These are phyloP conservation scores for Nixonia krombeini DNA, from an alignment of 1,140 invertebrate species.

Conservation along the genomic window DNA sequence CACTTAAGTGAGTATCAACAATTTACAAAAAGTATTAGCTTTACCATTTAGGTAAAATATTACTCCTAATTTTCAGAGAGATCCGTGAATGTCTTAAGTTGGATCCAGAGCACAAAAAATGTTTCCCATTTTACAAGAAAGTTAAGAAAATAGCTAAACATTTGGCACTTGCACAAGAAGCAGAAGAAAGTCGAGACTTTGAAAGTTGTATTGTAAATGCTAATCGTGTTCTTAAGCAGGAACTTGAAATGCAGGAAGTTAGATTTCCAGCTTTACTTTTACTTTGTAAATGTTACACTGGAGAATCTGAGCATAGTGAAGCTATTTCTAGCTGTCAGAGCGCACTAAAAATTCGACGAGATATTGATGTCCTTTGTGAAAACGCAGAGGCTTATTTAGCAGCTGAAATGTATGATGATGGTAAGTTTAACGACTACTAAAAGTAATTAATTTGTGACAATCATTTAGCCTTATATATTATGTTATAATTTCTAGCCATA, in stretches of 20 bases:
- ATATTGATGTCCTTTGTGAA: slow-evolving; percentile 88
- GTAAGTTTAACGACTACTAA: slow-evolving; percentile 68
- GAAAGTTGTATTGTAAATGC: slow-evolving; percentile 83
- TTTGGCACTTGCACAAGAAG: slow-evolving; percentile 81
- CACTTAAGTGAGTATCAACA: slow-evolving; percentile 80
- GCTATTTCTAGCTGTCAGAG: slow-evolving; percentile 84
- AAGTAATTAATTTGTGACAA: neutral
- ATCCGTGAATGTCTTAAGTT: slow-evolving; percentile 97
- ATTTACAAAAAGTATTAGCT: neutral
- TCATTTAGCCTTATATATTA: neutral
- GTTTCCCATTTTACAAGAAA: slow-evolving; percentile 97
- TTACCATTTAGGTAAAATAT: neutral
- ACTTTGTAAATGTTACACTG: slow-evolving; percentile 81
- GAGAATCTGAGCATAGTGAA: slow-evolving; percentile 67
- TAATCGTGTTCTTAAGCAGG: slow-evolving; percentile 77
- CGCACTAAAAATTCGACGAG: slow-evolving; percentile 84
- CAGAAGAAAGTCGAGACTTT: slow-evolving; percentile 80
- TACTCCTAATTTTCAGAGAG: slow-evolving; percentile 78
- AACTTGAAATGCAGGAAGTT: slow-evolving; percentile 81
- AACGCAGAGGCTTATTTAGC: slow-evolving; percentile 92
- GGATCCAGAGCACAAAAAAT: slow-evolving; percentile 97
- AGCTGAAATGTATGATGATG: slow-evolving; percentile 94
- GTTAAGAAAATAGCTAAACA: slow-evolving; percentile 96
- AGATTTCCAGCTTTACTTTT: slow-evolving; percentile 81
- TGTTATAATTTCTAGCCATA: slow-evolving; percentile 78